Base-by-base conservation (phyloP, 2,797 vertebrate species). In the Gadopsis marmoratus region DNA sequence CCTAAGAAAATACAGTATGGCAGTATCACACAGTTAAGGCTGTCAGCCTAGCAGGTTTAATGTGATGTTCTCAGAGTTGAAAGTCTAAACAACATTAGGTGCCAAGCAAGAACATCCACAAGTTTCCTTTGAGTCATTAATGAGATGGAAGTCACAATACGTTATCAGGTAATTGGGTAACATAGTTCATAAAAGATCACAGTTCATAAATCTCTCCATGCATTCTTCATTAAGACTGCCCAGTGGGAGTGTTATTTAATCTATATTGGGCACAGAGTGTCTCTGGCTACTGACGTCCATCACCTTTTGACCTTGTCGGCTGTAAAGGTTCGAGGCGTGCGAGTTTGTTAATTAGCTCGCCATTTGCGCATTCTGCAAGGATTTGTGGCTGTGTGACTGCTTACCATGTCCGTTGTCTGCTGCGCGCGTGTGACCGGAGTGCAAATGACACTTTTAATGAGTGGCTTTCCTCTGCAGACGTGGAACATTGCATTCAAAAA, bases 401-500 rank as follows among this genome's bases (percentile, higher is more conserved):
- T 60, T 33, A 70, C 78, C 70, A 63, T 74, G 81, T 81, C 71
- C 48, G 66, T 79, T 78, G 85, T 92, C 86, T 82, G 56, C 83
- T 56, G 45, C 16, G 2, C 23, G 72, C 53, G 77, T 86, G 91
- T 93, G 89, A 92, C 88, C 72, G 16, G 87, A 85, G 85, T 87
- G 70, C 90, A 91, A 74, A 94, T 91, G 72, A 58, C 73, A 81
- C 84, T 91, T 89, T 92, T 92, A 94, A 93, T 92, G 90, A 93
- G 79, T 69, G 64, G 76, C 67, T 84, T 39, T 77, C 53, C 74
- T 81, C 74, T 66, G 70, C 66, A 81, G 67, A 73, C 58, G 19
- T 60, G 33, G 41, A 73, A 80, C 74, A 84, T 74, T 73, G 69
- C 21, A 26, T 79, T 86, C 4, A 65, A 71, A 89, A 84, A 73